Percentiles rank a stretch among this genome's conserved stretches.
Conservation (phyloP, 2,888 invertebrate genomes). For the Chrysopilus asiliformis region DNA sequence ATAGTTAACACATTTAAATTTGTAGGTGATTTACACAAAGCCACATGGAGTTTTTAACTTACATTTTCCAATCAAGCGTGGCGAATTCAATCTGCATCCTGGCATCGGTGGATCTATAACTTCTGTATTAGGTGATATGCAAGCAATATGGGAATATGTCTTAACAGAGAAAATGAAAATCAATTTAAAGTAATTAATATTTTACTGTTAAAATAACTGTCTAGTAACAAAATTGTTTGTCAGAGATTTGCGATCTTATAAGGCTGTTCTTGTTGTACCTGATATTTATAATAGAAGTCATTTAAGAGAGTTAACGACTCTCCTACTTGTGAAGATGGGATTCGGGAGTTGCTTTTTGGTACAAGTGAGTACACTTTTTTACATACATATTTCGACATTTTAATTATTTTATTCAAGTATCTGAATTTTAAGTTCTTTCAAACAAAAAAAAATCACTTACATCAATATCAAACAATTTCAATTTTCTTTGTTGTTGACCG, state of each 20-base stretch:
- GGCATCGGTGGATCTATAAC: conserved; percentile 77
- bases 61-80: conserved; percentile 79
- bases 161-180: conserved; percentile 67
- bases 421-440: background rate
- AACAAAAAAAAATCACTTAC: background rate
- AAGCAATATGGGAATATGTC: conserved; percentile 76
- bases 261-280: conserved; percentile 77
- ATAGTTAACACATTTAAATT: conserved; percentile 1
- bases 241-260: conserved; percentile 58
- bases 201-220: background rate
- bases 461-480: background rate
- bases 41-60: conserved; percentile 64
- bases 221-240: conserved; percentile 13
- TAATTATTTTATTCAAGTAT: background rate
- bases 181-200: conserved; percentile 37
- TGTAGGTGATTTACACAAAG: conserved; percentile 23
- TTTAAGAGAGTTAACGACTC: conserved; percentile 68
- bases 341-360: conserved; percentile 57
- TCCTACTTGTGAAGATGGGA: conserved; percentile 67
- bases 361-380: conserved; percentile 14
- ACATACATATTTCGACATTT: background rate
- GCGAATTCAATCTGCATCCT: conserved; percentile 73
- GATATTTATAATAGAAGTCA: conserved; percentile 80
- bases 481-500: background rate
- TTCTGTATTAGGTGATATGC: conserved; percentile 70